Evolutionary conservation across 2,888 invertebrate species (phyloP), one percentile per base, ranked within the genome.

Genomic region (Corbicula japonica): DNA sequence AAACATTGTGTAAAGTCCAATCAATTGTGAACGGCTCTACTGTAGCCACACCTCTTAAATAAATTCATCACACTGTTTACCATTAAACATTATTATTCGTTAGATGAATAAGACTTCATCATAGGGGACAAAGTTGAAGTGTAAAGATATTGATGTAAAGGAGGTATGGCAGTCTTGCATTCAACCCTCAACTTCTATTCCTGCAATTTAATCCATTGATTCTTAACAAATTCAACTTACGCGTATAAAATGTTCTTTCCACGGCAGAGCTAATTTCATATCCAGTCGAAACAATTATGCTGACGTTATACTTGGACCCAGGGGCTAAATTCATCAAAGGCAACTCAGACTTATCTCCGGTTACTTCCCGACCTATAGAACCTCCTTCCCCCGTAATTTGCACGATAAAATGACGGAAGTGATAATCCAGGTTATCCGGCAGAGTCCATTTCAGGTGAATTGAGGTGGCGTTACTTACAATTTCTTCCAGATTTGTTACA

Each of bases 251-350:
- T 10, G 63, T 44, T 35, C 70, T 71, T 18, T 72, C 60, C 8
- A 66, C 66, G 2, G 73, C 62, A 44, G 41, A 65, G 41, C 89
- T 88, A 6, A 68, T 74, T 58, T 88, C 88, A 77, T 78, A 88
- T n/a, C 74, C 79, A 4, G 88, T 82, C 12, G 70, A 41, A 1
- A 86, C 80, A 46, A 68, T 72, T 23, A 87, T 74, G 15, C 86
- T 81, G 4, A 89, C 81, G 69, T 85, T 85, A 65, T 87, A 88
- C 63, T 66, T 28, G 28, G 74, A 76, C 8, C 89, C 89, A 2
- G 82, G 76, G 1, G 71, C 50, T 4, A 89, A 73, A 50, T 81
- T 73, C 23, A 76, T 78, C 15, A 87, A 48, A n/a, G 69, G 66
- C 34, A 83, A 46, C 26, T 81, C 76, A 26, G 58, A 66, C 21